Conservation (phyloP, 2,797 vertebrate species). For the Lutjanus campechanus region DNA sequence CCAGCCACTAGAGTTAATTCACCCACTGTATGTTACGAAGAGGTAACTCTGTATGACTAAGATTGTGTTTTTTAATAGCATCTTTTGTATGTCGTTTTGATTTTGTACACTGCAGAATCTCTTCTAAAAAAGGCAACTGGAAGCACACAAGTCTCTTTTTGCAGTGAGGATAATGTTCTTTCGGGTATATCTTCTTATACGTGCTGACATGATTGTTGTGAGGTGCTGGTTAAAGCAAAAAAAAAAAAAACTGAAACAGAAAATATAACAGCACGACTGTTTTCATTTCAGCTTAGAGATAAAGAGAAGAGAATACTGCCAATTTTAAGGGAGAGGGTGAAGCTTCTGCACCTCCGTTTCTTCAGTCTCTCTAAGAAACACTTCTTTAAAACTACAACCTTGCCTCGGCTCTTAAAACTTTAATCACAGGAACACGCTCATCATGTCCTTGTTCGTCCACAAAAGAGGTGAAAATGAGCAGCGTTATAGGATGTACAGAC, state of each 20-base stretch:
- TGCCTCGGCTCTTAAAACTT: neutral
- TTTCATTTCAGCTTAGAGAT: neutral
- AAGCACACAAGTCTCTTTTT: neutral
- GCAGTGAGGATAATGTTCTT: neutral
- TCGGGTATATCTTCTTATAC: neutral
- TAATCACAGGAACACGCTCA: neutral
- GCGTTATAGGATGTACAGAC: neutral
- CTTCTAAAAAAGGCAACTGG: neutral
- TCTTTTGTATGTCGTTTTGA: neutral
- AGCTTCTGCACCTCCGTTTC: neutral
- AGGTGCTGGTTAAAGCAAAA: neutral
- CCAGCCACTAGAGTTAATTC: no score
- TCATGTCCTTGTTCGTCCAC: neutral
- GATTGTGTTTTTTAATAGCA: neutral
- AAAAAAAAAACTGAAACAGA: neutral
- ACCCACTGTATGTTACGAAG: no score
- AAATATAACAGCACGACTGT: neutral
- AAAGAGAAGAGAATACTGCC: neutral
- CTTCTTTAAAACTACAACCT: neutral
- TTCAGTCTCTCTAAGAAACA: neutral
- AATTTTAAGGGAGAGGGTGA: neutral
- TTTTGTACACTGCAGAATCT: neutral
- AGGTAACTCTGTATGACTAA: neutral
- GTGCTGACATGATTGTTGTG: neutral
- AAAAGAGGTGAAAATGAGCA: constrained; percentile 1